Conservation (phyloP, 2,113 vertebrate species). For the Rhizomys pruinosus region DNA sequence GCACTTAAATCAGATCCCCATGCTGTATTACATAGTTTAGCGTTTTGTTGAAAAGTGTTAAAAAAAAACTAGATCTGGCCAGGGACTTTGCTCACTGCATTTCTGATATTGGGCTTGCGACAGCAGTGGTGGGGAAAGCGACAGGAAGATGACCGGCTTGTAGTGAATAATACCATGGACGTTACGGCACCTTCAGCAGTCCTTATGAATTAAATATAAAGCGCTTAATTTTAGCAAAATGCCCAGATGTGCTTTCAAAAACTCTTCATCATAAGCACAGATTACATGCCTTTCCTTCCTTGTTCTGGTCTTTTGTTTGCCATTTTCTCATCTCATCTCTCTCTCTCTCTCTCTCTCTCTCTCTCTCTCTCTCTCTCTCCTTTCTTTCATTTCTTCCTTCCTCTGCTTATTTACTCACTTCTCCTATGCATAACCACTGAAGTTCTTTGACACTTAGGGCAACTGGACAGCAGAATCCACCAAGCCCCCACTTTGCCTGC, state of each 20-base stretch:
- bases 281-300: background rate
- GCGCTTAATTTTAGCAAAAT: conserved; percentile 55
- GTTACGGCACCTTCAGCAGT: background rate
- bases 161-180: background rate
- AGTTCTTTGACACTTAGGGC: background rate
- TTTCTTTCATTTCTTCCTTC: background rate
- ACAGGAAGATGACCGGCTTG: background rate
- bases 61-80: background rate
- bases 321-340: background rate
- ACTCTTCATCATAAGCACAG: background rate
- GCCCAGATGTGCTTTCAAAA: background rate
- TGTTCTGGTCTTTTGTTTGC: background rate
- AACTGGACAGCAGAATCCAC: background rate
- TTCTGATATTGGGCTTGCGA: background rate
- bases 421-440: background rate
- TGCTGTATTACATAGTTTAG: background rate
- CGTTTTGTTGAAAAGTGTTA: background rate
- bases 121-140: background rate
- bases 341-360: background rate
- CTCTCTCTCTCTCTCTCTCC: background rate
- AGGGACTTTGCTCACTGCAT: background rate
- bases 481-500: background rate
- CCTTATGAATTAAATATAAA: conserved; percentile 61
- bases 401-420: background rate
- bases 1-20: background rate